phyloP scores from a whole-genome alignment of 2,888 invertebrate species.

The Dynastes grantii region DNA sequence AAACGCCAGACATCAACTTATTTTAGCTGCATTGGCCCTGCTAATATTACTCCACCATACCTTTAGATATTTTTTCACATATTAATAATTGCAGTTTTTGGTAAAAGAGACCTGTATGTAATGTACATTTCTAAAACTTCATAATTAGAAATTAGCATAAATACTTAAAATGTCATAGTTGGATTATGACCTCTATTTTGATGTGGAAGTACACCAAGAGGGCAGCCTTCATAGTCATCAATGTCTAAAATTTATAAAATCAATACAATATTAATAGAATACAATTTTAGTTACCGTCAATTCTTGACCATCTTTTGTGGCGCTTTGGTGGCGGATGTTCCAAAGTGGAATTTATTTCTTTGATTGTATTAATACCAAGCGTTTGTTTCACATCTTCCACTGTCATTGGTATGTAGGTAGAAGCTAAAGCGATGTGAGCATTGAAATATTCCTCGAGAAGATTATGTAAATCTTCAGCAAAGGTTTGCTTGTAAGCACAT shows the following conservation, averaged over 20 bases:
- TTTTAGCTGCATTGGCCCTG: no score
- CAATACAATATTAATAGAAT: constrained; percentile 18
- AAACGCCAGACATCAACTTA: no score
- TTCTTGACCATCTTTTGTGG: constrained; percentile 23
- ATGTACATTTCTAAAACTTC: not conserved
- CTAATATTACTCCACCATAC: no score
- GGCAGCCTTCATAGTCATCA: constrained; percentile 58
- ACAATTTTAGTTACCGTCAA: constrained; percentile 13
- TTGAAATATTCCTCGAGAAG: constrained; percentile 2
- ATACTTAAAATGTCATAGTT: constrained; percentile 19
- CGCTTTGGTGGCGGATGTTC: not conserved
- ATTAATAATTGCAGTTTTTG: no score
- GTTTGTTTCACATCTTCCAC: constrained; percentile 23
- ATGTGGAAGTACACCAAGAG: constrained; percentile 61
- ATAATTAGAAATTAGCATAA: not conserved
- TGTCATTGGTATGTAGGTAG: constrained; percentile 24
- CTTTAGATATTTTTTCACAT: no score
- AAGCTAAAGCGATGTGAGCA: not conserved
- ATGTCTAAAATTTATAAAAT: constrained; percentile 59
- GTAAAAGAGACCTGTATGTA: not conserved
- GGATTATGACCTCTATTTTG: constrained; percentile 55
- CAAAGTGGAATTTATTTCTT: constrained; percentile 3
- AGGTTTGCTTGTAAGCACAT: constrained; percentile 3
- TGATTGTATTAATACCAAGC: not conserved
- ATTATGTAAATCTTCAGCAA: constrained; percentile 5